Percentiles rank a stretch among this genome's conserved stretches.
These are phyloP conservation scores for Drosophila mimica DNA, from an alignment of 2,888 invertebrate species.

Conservation along the genomic window DNA sequence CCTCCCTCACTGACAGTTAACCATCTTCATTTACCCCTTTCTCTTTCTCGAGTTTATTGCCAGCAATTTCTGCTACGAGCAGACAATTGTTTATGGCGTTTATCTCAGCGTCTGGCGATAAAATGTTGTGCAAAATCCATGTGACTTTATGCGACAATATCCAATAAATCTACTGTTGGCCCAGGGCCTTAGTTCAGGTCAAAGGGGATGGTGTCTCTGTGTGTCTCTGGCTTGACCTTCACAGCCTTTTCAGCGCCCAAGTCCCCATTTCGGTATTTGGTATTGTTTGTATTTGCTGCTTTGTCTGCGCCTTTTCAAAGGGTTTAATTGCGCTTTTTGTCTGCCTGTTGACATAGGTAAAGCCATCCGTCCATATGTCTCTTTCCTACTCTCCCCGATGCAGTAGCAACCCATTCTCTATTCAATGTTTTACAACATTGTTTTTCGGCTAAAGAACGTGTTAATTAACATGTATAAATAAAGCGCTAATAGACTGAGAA, in stretches of 20 bases:
- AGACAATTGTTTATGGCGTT: constrained; percentile 75
- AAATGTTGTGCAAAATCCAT: constrained; percentile 71
- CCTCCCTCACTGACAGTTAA: background rate
- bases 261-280: constrained; percentile 32
- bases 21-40: background rate
- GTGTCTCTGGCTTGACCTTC: constrained; percentile 57
- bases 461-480: constrained; percentile 80
- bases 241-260: constrained; percentile 36
- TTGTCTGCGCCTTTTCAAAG: constrained; percentile 68
- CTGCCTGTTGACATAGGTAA: constrained; percentile 72
- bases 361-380: constrained; percentile 40
- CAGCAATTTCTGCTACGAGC: constrained; percentile 42
- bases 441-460: constrained; percentile 62
- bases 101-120: constrained; percentile 74
- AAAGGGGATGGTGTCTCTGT: constrained; percentile 3
- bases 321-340: constrained; percentile 77
- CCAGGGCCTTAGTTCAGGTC: constrained; percentile 20
- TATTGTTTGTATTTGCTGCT: constrained; percentile 61
- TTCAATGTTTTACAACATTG: constrained; percentile 28
- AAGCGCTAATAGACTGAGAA: constrained; percentile 55
- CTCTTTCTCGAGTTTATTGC: constrained; percentile 28
- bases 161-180: constrained; percentile 76
- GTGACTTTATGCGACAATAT: constrained; percentile 77
- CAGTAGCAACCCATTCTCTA: background rate
- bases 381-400: background rate